Base-by-base conservation (phyloP, 2,797 vertebrate genomes). In the Anguilla marmorata region DNA sequence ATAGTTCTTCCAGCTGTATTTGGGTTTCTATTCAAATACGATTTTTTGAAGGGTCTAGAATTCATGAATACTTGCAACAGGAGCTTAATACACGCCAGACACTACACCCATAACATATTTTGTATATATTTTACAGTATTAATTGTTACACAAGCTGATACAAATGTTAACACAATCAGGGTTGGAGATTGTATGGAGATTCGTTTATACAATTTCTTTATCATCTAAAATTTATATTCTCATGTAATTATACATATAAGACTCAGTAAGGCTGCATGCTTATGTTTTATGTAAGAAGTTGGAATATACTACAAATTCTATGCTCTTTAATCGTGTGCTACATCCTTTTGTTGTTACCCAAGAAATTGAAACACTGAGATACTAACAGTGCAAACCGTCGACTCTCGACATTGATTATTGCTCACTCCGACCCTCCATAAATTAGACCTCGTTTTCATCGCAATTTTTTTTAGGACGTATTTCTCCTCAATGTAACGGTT, bases 361-460 rank as follows among this genome's bases (percentile, higher is more conserved):
- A 33, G 5, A 83, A n/a, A 24, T 72, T n/a, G 63, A 14, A 86
- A 60, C 50, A 41, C 12, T 45, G 48, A 37, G 5, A 5, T 66
- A 45, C 54, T 37, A 24, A 21, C 14, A 50, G 63, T 12, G 60
- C 41, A 21, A 50, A 74, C 50, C 82, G 45, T 50, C 48, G 58
- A 37, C 85, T 69, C 21, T 41, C n/a, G 85, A 86, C 85, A 63
- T 19, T 52, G 45, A 86, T n/a, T 37, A 66, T 66, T 82, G 48
- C 60, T 82, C 50, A 21, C 37, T 16, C 48, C 54, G n/a, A 72
- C 69, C 85, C 19, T 56, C 37, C 79, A 76, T 27, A 86, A 88
- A 83, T 83, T 58, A 85, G 54, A 54, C 86, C 37, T 84, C 33
- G 14, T 56, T 58, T 50, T 21, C 16, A 72, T 86, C 84, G 30